Evolutionary conservation across 2,113 vertebrate species (phyloP).

Genomic region (Chlorocebus sabaeus): DNA sequence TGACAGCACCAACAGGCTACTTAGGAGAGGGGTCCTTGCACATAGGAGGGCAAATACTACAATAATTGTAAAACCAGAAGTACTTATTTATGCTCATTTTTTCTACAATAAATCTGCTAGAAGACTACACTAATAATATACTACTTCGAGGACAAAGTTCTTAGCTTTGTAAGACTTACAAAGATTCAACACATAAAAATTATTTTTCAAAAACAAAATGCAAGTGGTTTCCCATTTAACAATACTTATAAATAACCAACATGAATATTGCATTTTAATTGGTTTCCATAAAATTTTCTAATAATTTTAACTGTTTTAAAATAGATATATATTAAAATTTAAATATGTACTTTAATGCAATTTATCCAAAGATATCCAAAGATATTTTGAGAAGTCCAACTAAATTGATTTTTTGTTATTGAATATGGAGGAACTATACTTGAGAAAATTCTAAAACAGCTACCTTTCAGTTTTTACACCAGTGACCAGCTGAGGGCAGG

Average conservation of each 20-base stretch:
- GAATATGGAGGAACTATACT: conserved; percentile 9
- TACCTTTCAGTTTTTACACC: background rate
- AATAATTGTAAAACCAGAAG: background rate
- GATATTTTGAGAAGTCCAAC: background rate
- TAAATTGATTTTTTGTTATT: background rate
- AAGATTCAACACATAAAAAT: background rate
- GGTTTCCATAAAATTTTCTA: background rate
- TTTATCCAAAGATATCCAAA: conserved; percentile 41
- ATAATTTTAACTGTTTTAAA: background rate
- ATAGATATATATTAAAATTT: background rate
- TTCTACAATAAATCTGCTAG: background rate
- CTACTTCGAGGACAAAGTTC: background rate
- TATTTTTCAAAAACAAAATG: background rate
- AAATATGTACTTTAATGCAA: background rate
- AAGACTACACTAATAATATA: background rate
- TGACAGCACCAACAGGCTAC: fast-evolving
- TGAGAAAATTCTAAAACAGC: background rate
- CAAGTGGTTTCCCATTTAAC: background rate
- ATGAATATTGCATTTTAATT: background rate
- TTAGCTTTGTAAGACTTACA: background rate
- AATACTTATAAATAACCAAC: background rate
- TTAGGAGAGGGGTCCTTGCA: fast-evolving
- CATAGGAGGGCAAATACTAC: fast-evolving
- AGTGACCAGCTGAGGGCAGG: conserved; percentile 43
- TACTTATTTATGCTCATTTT: background rate